These are phyloP conservation scores for Limonius californicus DNA, from an alignment of 1,140 invertebrate genomes.

Conservation along the genomic window DNA sequence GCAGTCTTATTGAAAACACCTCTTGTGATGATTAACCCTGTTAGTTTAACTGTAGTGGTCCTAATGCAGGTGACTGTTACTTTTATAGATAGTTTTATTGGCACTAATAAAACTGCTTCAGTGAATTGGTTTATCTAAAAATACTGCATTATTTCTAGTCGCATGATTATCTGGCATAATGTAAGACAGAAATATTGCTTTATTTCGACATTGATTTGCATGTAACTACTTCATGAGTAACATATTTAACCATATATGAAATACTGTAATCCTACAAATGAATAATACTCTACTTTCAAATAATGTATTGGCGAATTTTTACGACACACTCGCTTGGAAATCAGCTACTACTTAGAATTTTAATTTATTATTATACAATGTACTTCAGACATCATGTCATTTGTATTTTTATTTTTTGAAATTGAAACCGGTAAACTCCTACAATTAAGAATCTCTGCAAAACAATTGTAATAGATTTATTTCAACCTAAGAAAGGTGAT, in stretches of 20 bases:
- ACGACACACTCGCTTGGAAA: neutral
- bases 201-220: neutral
- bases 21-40: slow-evolving; percentile 39
- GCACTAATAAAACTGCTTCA: slow-evolving; percentile 9
- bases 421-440: too few species aligned
- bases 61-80: slow-evolving; percentile 17
- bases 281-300: neutral
- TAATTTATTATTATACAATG: too few species aligned
- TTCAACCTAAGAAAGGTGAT: too few species aligned
- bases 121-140: neutral
- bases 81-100: slow-evolving; percentile 3
- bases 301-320: slow-evolving; percentile 4
- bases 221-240: neutral
- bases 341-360: too few species aligned
- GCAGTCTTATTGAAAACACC: slow-evolving; percentile 41
- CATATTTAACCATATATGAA: too few species aligned
- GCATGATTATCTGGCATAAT: too few species aligned
- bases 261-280: neutral
- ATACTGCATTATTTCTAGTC: neutral
- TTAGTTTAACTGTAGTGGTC: slow-evolving; percentile 39
- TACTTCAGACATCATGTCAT: too few species aligned
- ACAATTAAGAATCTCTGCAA: too few species aligned
- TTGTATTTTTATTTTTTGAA: too few species aligned
- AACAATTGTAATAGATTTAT: too few species aligned
- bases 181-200: neutral